Percentiles rank a stretch among this genome's conserved stretches.
These are phyloP conservation scores for Drosophila neonasuta DNA, from an alignment of 2,888 invertebrate genomes.

Conservation along the genomic window DNA sequence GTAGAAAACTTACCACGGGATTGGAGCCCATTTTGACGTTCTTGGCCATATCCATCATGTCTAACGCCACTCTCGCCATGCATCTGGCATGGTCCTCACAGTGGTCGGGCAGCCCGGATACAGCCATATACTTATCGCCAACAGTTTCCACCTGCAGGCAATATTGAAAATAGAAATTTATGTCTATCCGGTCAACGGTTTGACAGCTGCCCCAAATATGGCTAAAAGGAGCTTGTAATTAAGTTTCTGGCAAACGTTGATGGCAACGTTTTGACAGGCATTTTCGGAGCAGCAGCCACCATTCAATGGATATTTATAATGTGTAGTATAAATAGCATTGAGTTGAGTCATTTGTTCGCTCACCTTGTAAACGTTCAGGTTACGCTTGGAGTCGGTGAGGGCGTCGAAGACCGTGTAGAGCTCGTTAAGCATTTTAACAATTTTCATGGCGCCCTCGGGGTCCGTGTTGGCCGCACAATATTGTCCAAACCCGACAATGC, in stretches of 20 bases:
- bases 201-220: conserved; percentile 57
- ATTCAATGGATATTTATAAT: conserved; percentile 18
- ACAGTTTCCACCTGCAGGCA: conserved; percentile 94
- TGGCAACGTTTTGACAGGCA: conserved; percentile 39
- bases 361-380: conserved; percentile 97
- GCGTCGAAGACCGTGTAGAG: conserved; percentile 97
- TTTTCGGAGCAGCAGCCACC: conserved; percentile 1
- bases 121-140: conserved; percentile 99
- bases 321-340: background rate
- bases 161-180: conserved; percentile 12
- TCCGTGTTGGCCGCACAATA: conserved; percentile 96
- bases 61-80: conserved; percentile 93
- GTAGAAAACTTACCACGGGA: conserved; percentile 87
- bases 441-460: conserved; percentile 96
- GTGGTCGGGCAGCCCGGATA: conserved; percentile 95
- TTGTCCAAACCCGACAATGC: conserved; percentile 94
- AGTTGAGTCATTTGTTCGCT: conserved; percentile 17
- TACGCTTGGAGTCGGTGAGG: conserved; percentile 94
- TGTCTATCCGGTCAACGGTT: conserved; percentile 3
- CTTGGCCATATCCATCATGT: conserved; percentile 97
- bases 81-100: conserved; percentile 95
- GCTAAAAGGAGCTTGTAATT: conserved; percentile 46
- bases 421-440: conserved; percentile 95
- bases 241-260: conserved; percentile 46
- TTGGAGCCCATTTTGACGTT: conserved; percentile 93